These are phyloP conservation scores for Crotalus tigris DNA, from an alignment of 2,113 vertebrate genomes.

Conservation along the genomic window DNA sequence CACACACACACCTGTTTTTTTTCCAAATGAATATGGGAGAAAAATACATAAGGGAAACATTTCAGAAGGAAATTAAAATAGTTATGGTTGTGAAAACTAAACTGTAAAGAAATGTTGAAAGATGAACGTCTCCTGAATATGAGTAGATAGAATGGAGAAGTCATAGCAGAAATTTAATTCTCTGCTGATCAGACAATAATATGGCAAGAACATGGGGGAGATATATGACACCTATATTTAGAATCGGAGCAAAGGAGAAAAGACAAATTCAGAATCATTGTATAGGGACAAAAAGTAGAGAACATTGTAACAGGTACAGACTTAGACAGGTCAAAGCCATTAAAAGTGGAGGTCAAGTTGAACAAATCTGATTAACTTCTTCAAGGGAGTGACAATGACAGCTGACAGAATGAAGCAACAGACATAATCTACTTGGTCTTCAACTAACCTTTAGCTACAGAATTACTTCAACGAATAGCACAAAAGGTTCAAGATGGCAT, in stretches of 20 bases:
- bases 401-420: slow-evolving; percentile 28
- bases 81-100: neutral
- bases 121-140: neutral
- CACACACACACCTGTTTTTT: neutral
- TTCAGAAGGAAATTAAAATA: neutral
- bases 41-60: neutral
- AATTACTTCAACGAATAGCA: neutral
- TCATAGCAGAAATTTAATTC: neutral
- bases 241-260: slow-evolving; percentile 16
- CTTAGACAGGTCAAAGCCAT: slow-evolving; percentile 32
- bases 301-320: neutral
- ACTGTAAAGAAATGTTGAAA: neutral
- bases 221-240: neutral
- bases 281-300: accelerated
- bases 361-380: slow-evolving; percentile 54
- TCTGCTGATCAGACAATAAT: neutral
- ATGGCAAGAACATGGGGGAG: neutral
- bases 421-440: slow-evolving; percentile 40
- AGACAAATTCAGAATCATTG: neutral
- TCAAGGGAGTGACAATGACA: slow-evolving; percentile 42
- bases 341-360: slow-evolving; percentile 50
- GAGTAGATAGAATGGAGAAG: neutral
- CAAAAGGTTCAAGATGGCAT: slow-evolving; percentile 15
- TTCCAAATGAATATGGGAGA: neutral
- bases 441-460: slow-evolving; percentile 24